These are phyloP conservation scores for Brachyalestes nurse DNA, from an alignment of 2,797 vertebrate genomes.

Conservation along the genomic window DNA sequence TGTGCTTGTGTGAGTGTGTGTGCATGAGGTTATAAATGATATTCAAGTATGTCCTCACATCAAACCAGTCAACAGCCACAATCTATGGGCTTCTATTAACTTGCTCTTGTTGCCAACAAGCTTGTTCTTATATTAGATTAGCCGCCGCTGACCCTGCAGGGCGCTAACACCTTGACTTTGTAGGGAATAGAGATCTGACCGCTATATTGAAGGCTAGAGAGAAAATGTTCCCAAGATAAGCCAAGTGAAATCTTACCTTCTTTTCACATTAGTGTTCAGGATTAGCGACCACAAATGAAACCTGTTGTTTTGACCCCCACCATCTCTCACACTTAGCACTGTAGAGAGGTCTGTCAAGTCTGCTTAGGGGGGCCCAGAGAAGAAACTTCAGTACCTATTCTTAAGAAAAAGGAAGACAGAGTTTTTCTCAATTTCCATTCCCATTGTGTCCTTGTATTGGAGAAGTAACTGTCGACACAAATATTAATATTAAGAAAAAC, in stretches of 20 bases:
- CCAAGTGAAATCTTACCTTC: constrained; percentile 5
- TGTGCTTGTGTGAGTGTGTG: too few species aligned
- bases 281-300: constrained; percentile 16
- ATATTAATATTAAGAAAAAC: not conserved
- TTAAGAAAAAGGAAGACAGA: constrained; percentile 4
- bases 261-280: constrained; percentile 18
- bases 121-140: constrained; percentile 26
- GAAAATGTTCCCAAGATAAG: constrained; percentile 17
- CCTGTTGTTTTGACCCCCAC: constrained; percentile 13
- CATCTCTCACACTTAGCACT: not conserved
- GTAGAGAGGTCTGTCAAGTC: constrained; percentile 11
- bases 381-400: not conserved
- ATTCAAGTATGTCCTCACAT: constrained; percentile 32
- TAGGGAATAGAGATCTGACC: not conserved
- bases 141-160: not conserved
- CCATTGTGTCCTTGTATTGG: too few species aligned
- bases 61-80: constrained; percentile 28
- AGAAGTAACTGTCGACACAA: not conserved
- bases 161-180: not conserved
- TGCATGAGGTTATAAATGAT: constrained; percentile 9
- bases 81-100: constrained; percentile 26
- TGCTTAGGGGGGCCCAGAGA: not conserved
- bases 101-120: constrained; percentile 17
- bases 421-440: not conserved
- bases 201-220: not conserved